A percentile compares a stretch with the other conserved stretches of the same genome.
phyloP scores from a whole-genome alignment of 2,888 invertebrate species.

The Leucophenga montana region DNA sequence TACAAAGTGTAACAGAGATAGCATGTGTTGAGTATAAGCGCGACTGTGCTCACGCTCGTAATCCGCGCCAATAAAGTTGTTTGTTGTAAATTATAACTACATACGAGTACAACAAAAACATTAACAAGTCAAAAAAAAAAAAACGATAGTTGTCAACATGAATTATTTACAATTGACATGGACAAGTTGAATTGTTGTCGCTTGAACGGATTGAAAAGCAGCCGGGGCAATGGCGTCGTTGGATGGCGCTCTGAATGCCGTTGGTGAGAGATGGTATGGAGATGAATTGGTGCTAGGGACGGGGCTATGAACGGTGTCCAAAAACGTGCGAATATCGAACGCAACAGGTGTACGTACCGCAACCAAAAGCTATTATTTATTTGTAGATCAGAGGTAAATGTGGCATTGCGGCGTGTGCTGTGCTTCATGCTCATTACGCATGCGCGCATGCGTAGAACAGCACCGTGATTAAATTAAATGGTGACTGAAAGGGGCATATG shows the following conservation, averaged over 20 bases:
- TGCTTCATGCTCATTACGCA: conserved; percentile 13
- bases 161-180: conserved; percentile 65
- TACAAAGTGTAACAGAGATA: conserved; percentile 40
- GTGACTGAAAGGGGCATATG: too few species aligned
- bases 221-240: too few species aligned
- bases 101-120: conserved; percentile 16
- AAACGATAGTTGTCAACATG: conserved; percentile 65
- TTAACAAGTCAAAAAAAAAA: conserved; percentile 53
- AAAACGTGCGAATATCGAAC: conserved; percentile 12
- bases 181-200: conserved; percentile 5
- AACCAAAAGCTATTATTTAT: not conserved
- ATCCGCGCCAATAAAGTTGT: conserved; percentile 6
- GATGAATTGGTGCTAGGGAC: too few species aligned
- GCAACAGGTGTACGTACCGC: conserved; percentile 14
- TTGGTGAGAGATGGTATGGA: too few species aligned
- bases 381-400: not conserved
- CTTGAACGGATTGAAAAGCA: too few species aligned
- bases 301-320: not conserved
- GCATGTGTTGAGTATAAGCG: conserved; percentile 1
- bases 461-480: not conserved
- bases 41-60: not conserved
- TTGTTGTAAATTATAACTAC: conserved; percentile 1
- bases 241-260: too few species aligned
- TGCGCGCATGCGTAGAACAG: conserved; percentile 2
- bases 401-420: not conserved